A percentile compares a stretch with the other conserved stretches of the same genome.
phyloP scores from a whole-genome alignment of 2,888 invertebrate genomes.

The Drosophila yooni region DNA sequence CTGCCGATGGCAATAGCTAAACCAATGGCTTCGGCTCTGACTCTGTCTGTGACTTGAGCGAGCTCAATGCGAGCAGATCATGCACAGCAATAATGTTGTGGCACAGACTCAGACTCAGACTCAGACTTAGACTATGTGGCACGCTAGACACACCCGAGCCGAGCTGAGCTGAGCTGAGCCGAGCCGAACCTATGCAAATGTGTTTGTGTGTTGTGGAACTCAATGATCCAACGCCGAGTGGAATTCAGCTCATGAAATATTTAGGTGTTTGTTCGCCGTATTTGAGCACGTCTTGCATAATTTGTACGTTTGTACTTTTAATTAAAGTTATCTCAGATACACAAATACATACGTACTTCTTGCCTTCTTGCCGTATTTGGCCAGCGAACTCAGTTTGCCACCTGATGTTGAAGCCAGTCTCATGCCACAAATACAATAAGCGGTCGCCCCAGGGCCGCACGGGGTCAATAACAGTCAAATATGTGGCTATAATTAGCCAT shows the following conservation, averaged over 20 bases:
- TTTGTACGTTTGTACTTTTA: constrained; percentile 75
- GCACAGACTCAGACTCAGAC: constrained; percentile 22
- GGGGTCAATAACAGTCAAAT: constrained; percentile 36
- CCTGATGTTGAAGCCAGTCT: constrained; percentile 27
- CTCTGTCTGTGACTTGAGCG: constrained; percentile 43
- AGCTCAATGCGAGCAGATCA: constrained; percentile 59
- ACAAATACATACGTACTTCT: constrained; percentile 35
- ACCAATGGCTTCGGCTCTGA: constrained; percentile 12
- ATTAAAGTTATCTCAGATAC: constrained; percentile 74
- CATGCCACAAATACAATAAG: constrained; percentile 7
- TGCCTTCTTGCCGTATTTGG: constrained; percentile 56
- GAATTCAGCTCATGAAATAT: constrained; percentile 72
- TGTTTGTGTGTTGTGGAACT: constrained; percentile 18
- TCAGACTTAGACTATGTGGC: constrained; percentile 38
- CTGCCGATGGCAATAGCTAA: constrained; percentile 53
- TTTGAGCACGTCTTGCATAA: constrained; percentile 79
- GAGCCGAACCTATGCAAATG: constrained; percentile 17
- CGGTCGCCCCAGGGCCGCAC: constrained; percentile 19
- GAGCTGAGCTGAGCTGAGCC: constrained; percentile 1
- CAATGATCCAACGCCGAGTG: constrained; percentile 38
- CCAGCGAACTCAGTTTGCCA: constrained; percentile 33
- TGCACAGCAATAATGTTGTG: constrained; percentile 51
- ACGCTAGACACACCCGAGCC: constrained; percentile 54
- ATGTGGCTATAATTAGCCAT: constrained; percentile 32
- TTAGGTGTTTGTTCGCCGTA: constrained; percentile 81